Evolutionary conservation across 2,888 invertebrate species (phyloP).

Genomic region (Agonum fuliginosum): DNA sequence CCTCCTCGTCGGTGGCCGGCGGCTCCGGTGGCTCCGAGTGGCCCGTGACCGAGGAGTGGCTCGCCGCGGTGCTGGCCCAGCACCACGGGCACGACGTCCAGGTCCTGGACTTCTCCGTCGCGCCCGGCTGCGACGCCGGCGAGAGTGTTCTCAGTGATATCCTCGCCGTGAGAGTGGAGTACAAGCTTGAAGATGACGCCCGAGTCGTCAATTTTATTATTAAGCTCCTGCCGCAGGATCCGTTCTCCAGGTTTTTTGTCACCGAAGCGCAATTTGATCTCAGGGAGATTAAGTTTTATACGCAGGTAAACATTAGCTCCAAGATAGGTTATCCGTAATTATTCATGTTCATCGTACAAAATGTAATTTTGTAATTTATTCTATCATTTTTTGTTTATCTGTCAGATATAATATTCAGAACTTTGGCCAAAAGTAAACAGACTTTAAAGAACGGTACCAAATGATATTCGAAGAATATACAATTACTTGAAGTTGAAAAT

Average conservation of each 20-base stretch:
- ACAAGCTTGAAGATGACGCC: slow-evolving; percentile 71
- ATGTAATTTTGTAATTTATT: no score
- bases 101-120: slow-evolving; percentile 75
- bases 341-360: no score
- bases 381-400: no score
- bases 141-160: slow-evolving; percentile 87
- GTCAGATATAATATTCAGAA: no score
- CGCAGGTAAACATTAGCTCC: slow-evolving; percentile 84
- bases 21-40: slow-evolving; percentile 69
- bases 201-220: slow-evolving; percentile 77
- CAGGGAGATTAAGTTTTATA: slow-evolving; percentile 88
- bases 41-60: slow-evolving; percentile 77
- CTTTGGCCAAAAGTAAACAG: no score
- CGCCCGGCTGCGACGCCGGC: slow-evolving; percentile 78
- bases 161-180: slow-evolving; percentile 83
- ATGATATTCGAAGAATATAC: no score
- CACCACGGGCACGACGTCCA: slow-evolving; percentile 71
- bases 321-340: no score
- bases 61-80: slow-evolving; percentile 74
- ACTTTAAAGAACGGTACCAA: no score
- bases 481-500: no score
- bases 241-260: slow-evolving; percentile 86
- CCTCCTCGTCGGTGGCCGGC: slow-evolving; percentile 72
- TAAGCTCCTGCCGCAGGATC: slow-evolving; percentile 86
- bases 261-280: slow-evolving; percentile 89